phyloP scores from a whole-genome alignment of 2,797 vertebrate species.

The Trichosurus vulpecula region DNA sequence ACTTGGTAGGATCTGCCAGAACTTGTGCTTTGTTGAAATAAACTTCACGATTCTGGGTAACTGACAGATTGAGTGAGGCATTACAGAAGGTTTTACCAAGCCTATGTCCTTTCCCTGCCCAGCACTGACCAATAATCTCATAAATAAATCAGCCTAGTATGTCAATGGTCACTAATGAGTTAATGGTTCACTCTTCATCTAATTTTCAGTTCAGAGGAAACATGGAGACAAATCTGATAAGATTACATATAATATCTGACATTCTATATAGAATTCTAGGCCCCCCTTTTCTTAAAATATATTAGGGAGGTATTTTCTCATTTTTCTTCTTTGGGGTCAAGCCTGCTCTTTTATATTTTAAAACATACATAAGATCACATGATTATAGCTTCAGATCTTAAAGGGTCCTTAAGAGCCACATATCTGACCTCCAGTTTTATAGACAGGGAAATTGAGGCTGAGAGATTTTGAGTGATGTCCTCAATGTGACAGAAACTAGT shows the following conservation, averaged over 20 bases:
- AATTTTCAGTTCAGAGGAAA: background rate
- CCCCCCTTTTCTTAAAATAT: background rate
- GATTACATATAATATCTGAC: background rate
- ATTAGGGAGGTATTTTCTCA: background rate
- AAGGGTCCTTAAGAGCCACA: background rate
- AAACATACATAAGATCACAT: background rate
- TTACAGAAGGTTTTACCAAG: too few species aligned
- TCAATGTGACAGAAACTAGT: background rate
- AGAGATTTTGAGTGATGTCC: background rate
- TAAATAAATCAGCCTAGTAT: too few species aligned
- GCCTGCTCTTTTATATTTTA: background rate
- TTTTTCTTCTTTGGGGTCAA: background rate
- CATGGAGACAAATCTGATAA: background rate
- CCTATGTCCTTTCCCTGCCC: too few species aligned
- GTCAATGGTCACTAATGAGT: background rate
- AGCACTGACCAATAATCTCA: too few species aligned
- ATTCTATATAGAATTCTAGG: background rate
- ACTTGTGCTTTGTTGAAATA: too few species aligned
- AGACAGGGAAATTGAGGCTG: background rate
- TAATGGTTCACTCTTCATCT: background rate
- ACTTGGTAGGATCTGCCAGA: too few species aligned
- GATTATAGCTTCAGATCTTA: background rate
- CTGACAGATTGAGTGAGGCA: too few species aligned
- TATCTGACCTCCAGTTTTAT: background rate
- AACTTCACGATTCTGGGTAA: too few species aligned